Conservation (phyloP, 2,888 invertebrate species). For the Scaptomyza cyrtandrae region DNA sequence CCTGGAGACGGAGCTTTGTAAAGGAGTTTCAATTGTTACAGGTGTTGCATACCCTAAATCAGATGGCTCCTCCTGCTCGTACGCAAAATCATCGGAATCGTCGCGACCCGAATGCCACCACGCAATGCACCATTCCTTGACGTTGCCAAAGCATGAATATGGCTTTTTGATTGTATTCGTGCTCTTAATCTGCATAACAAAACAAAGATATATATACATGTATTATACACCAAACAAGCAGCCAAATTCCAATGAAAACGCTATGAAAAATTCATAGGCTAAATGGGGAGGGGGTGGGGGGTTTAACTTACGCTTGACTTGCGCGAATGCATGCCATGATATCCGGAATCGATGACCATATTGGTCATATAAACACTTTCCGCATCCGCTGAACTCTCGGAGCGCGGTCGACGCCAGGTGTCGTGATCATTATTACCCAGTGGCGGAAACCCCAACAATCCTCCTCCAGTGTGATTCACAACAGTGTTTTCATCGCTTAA, state of each 20-base stretch:
- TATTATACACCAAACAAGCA: not conserved
- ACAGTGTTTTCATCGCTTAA: slow-evolving; percentile 91
- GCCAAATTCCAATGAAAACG: not conserved
- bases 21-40: slow-evolving; percentile 93
- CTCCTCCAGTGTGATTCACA: slow-evolving; percentile 85
- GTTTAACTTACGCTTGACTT: slow-evolving; percentile 84
- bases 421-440: slow-evolving; percentile 87
- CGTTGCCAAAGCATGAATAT: slow-evolving; percentile 84
- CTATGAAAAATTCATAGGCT: not conserved
- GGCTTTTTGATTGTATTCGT: slow-evolving; percentile 82
- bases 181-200: slow-evolving; percentile 80
- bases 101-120: slow-evolving; percentile 96
- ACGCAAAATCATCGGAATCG: slow-evolving; percentile 90
- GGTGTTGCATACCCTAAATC: slow-evolving; percentile 91
- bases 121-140: slow-evolving; percentile 92
- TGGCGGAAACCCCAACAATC: slow-evolving; percentile 82
- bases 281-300: not conserved
- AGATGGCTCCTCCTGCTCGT: slow-evolving; percentile 91
- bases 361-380: slow-evolving; percentile 88
- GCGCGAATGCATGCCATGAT: slow-evolving; percentile 84
- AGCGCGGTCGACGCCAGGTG: slow-evolving; percentile 89
- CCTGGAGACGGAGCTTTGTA: slow-evolving; percentile 93
- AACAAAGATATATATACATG: not conserved
- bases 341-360: slow-evolving; percentile 83
- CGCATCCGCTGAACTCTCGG: slow-evolving; percentile 92